phyloP scores from a whole-genome alignment of 1,140 invertebrate genomes.

The Zaprionus tsacasi region DNA sequence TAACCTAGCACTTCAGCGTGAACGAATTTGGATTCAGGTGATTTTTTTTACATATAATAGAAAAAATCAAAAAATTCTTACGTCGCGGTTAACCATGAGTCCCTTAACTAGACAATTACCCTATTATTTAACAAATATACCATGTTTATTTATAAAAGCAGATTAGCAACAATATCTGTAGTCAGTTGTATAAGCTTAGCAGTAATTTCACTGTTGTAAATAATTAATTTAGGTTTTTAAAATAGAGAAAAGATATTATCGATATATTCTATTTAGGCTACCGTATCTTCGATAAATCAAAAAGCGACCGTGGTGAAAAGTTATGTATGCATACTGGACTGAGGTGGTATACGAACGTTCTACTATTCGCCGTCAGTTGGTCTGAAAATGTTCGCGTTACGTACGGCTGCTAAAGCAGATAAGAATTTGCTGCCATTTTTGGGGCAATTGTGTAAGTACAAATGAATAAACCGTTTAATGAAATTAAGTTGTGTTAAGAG shows the following conservation, averaged over 20 bases:
- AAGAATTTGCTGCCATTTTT: slow-evolving; percentile 74
- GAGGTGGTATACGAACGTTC: background rate
- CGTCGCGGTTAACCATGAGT: too few species aligned
- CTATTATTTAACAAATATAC: too few species aligned
- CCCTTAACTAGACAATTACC: too few species aligned
- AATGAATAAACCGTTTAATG: background rate
- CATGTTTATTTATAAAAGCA: too few species aligned
- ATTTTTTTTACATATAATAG: too few species aligned
- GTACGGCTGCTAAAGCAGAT: slow-evolving; percentile 75
- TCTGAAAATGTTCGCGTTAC: slow-evolving; percentile 75
- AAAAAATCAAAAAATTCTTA: too few species aligned
- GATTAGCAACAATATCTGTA: too few species aligned
- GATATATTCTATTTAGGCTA: background rate
- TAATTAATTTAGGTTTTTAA: background rate
- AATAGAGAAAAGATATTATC: background rate
- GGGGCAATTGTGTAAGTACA: slow-evolving; percentile 77
- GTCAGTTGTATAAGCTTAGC: too few species aligned
- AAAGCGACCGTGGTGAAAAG: background rate
- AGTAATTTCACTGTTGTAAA: too few species aligned
- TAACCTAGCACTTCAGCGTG: too few species aligned
- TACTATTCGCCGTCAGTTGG: slow-evolving; percentile 33
- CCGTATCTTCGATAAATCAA: background rate
- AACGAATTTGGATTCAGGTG: too few species aligned
- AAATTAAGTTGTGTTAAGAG: background rate
- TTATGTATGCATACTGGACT: slow-evolving; percentile 30